These are phyloP conservation scores for Capitulum mitella DNA, from an alignment of 2,888 invertebrate species.

Conservation along the genomic window DNA sequence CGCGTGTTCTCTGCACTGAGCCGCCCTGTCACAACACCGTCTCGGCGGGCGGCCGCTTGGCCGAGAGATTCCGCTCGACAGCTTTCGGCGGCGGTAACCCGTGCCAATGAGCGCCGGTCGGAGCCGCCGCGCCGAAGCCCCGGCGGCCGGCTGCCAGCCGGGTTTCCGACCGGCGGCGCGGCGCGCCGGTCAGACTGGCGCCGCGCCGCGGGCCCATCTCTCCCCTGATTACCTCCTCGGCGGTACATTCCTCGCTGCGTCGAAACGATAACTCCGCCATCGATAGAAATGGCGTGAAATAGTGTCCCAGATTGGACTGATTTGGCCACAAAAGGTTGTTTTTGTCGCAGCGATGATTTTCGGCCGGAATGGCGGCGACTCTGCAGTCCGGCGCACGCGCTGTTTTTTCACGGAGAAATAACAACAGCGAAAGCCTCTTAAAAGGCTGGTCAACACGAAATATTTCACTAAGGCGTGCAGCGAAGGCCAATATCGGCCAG, in stretches of 20 bases:
- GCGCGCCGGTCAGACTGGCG: neutral
- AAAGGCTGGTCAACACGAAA: neutral
- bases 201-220: neutral
- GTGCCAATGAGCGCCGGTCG: neutral
- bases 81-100: neutral
- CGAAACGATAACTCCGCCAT: neutral
- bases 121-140: too few relatives aligned
- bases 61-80: neutral
- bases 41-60: neutral
- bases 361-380: neutral
- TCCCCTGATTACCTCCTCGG: neutral
- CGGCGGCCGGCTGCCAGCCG: neutral
- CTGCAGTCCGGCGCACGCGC: neutral
- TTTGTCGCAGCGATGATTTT: constrained; percentile 1
- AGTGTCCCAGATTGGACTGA: neutral
- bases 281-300: neutral
- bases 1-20: neutral
- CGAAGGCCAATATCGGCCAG: neutral
- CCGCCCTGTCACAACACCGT: neutral
- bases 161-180: too few relatives aligned
- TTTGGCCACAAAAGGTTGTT: constrained; percentile 14
- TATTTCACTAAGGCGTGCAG: neutral
- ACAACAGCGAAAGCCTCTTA: constrained; percentile 11
- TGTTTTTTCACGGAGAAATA: neutral
- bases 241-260: neutral